Conservation (phyloP, 2,113 vertebrate species). For the Myotis brandtii region DNA sequence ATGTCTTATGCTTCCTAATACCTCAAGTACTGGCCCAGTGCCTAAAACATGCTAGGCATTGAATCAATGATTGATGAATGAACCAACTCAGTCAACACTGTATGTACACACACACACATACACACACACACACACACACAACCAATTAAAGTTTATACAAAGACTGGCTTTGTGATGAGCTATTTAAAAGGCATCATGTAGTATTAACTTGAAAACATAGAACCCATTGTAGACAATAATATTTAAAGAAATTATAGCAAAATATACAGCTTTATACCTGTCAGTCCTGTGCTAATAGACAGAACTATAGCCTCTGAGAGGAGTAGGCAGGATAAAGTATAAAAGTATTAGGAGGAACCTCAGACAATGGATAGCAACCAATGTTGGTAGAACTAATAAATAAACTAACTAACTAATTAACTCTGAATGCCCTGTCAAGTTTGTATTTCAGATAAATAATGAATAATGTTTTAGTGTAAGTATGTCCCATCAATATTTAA, state of each 20-base stretch:
- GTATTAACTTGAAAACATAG: not conserved
- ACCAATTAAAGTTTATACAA: not conserved
- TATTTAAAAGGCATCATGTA: not conserved
- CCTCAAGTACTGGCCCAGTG: not conserved
- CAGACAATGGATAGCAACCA: not conserved
- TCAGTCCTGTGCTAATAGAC: not conserved
- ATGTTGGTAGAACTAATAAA: not conserved
- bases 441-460: constrained; percentile 28
- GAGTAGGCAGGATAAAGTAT: not conserved
- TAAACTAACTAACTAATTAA: not conserved
- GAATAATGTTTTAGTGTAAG: not conserved
- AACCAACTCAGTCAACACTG: not conserved
- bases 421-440: not conserved
- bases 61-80: constrained; percentile 16
- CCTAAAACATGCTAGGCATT: not conserved
- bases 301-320: not conserved
- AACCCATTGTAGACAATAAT: not conserved
- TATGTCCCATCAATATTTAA: not conserved
- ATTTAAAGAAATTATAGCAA: constrained; percentile 15
- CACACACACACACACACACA: not conserved
- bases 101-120: not conserved
- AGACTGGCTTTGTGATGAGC: not conserved
- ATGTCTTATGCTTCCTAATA: not conserved
- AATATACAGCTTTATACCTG: not conserved
- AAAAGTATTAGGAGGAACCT: not conserved